Base-by-base conservation (phyloP, 2,888 invertebrate species). In the Eristalinus sepulchralis region DNA sequence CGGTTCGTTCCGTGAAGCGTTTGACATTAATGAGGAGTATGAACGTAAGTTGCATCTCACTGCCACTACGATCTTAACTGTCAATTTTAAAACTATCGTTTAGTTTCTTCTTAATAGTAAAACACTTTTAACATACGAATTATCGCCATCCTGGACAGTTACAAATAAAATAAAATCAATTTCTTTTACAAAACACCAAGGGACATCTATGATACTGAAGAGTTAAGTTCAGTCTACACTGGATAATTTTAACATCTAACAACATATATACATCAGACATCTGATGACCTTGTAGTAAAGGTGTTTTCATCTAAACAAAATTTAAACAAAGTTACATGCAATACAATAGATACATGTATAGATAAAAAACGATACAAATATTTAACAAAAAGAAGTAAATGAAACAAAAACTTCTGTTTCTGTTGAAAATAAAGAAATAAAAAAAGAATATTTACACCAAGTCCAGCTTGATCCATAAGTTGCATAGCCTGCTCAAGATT, bases 401-500 rank as follows among this genome's bases (percentile, higher is more conserved):
- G 62, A 85, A 39, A 55, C 17, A 13, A 78, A 64, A 53, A 55
- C 53, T 73, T 8, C 17, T 17, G 47, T 71, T 63, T 63, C 33
- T 33, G 36, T 59, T 59, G 36, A 77, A 72, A 70, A 57, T 57
- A 78, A 82, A 73, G 64, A 78, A 75, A 64, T 72, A 60, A 55
- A 90, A 3, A 90, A 91, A 90, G 92, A 91, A 96, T 96, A 96
- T 96, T 97, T 97, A 97, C 96, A 95, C 96, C 96, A 94, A 95
- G 95, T 95, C 97, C 96, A 94, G 95, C 95, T 95, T 96, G 96
- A 94, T 96, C 97, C 97, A 97, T 96, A 93, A 96, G 96, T 95
- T 96, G 97, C 97, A 97, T 96, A 94, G 97, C 97, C 97, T 97
- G 95, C 94, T 93, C 88, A 84, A 80, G 66, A 79, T 71, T 73